Conservation (phyloP, 2,113 vertebrate genomes). For the Tylochromis polylepis region DNA sequence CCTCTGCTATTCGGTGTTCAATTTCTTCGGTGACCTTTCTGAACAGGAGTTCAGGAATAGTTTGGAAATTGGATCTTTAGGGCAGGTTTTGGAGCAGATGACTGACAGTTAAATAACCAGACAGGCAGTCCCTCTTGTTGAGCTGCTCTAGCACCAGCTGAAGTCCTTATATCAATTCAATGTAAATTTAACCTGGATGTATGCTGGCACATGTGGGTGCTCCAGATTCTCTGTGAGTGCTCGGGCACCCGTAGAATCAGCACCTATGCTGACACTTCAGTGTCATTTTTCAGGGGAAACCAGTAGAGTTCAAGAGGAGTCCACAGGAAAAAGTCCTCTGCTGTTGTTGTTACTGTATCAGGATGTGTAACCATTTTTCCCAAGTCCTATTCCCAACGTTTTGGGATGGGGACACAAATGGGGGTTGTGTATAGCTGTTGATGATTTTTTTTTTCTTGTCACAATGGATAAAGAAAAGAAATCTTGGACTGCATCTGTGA, state of each 20-base stretch:
- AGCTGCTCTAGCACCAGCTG: neutral
- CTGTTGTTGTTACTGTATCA: neutral
- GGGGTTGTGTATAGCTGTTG: neutral
- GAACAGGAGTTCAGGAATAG: neutral
- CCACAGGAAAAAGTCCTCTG: neutral
- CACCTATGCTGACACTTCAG: neutral
- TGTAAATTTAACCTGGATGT: neutral
- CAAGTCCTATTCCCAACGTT: rapidly evolving
- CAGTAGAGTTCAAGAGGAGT: too few species aligned
- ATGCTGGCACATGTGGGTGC: neutral
- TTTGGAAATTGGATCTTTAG: neutral
- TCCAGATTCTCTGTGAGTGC: too few species aligned
- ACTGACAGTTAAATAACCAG: neutral
- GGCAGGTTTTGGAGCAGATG: neutral
- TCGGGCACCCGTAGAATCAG: rapidly evolving
- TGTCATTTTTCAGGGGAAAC: neutral
- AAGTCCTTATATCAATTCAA: neutral
- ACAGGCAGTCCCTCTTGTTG: neutral
- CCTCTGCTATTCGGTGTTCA: neutral
- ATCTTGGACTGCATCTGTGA: neutral
- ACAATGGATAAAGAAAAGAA: rapidly evolving
- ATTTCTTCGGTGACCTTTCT: neutral
- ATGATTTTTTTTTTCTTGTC: neutral
- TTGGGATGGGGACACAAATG: neutral
- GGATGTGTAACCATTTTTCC: rapidly evolving